A percentile compares a stretch with the other conserved stretches of the same genome.
These are phyloP conservation scores for Sebastes fasciatus DNA, from an alignment of 2,113 vertebrate genomes.

Conservation along the genomic window DNA sequence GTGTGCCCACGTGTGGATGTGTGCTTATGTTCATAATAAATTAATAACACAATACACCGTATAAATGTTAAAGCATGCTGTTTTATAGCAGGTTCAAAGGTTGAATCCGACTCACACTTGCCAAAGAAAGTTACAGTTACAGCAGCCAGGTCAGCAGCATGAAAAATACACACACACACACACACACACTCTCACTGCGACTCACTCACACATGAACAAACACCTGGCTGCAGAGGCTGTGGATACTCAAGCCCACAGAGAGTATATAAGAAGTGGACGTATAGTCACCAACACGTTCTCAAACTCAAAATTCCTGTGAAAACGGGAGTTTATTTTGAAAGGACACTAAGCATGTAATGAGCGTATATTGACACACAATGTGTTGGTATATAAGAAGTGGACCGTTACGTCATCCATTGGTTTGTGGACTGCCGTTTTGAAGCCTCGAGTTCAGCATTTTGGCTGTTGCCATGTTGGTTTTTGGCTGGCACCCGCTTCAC, in stretches of 20 bases:
- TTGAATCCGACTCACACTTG: not conserved
- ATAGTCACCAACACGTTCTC: no score
- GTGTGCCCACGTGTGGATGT: not conserved
- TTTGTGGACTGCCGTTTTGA: no score
- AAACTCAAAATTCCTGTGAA: no score
- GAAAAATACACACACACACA: conserved; percentile 26
- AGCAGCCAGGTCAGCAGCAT: conserved; percentile 33
- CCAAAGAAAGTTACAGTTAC: conserved; percentile 12
- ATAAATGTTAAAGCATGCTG: conserved; percentile 48
- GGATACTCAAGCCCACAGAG: not conserved
- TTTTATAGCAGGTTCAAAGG: conserved; percentile 33
- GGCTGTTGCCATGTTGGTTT: no score
- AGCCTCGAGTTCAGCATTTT: no score
- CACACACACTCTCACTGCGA: not conserved
- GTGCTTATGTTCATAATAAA: conserved; percentile 18
- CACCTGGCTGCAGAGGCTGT: conserved; percentile 29
- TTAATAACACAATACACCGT: conserved; percentile 17
- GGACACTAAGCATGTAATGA: no score
- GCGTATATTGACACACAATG: no score
- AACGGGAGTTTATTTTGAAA: no score
- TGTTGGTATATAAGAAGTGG: no score
- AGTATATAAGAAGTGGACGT: no score
- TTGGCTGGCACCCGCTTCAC: no score
- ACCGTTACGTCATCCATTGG: no score
- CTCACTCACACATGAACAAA: conserved; percentile 27